phyloP scores from a whole-genome alignment of 2,888 invertebrate genomes.

The Phalangium opilio region DNA sequence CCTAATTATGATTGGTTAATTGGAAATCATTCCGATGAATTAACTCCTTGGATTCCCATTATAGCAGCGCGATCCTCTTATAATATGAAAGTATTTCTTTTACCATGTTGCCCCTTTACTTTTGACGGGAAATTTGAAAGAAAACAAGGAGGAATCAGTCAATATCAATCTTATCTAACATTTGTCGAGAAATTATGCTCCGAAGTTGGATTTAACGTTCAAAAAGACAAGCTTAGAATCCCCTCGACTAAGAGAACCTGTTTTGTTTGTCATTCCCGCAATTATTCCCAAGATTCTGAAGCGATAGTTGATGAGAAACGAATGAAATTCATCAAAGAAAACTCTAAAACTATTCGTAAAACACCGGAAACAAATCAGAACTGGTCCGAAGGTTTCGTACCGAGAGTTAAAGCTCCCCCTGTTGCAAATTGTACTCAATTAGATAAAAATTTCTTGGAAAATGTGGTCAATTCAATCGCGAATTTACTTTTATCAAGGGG shows the following conservation, averaged over 20 bases:
- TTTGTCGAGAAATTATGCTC: constrained; percentile 39
- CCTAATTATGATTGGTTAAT: constrained; percentile 79
- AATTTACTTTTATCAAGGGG: constrained; percentile 38
- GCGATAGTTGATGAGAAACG: constrained; percentile 5
- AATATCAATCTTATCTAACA: constrained; percentile 45
- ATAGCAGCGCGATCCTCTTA: constrained; percentile 61
- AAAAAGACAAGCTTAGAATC: constrained; percentile 72
- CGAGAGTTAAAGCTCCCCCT: constrained; percentile 48
- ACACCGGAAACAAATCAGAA: background rate
- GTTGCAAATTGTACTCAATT: constrained; percentile 76
- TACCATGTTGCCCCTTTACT: constrained; percentile 90
- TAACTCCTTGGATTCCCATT: constrained; percentile 97
- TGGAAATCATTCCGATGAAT: constrained; percentile 96
- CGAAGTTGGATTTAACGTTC: constrained; percentile 48
- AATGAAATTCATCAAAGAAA: constrained; percentile 33
- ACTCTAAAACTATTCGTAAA: background rate
- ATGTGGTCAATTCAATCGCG: constrained; percentile 48
- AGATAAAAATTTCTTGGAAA: constrained; percentile 44
- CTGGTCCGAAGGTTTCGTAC: constrained; percentile 39
- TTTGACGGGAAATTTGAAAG: constrained; percentile 77
- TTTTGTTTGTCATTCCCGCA: constrained; percentile 10
- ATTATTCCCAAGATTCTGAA: constrained; percentile 7
- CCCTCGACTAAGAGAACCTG: constrained; percentile 75
- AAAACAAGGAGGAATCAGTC: constrained; percentile 42
- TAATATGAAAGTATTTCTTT: constrained; percentile 62